These are phyloP conservation scores for Anhinga rufa DNA, from an alignment of 2,113 vertebrate genomes.

Conservation along the genomic window DNA sequence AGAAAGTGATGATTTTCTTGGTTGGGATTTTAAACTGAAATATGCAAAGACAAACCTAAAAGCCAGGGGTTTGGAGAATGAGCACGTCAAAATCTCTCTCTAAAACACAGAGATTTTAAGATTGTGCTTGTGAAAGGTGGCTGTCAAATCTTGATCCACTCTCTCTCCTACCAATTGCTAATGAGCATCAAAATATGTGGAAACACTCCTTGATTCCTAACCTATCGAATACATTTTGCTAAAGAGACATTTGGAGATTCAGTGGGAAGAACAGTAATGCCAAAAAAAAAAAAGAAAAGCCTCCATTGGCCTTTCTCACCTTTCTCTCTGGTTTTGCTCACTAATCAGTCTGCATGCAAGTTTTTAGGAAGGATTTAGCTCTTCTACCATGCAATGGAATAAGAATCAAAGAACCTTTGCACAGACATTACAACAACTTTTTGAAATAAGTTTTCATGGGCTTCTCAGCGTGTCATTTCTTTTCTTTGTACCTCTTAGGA, in stretches of 20 bases:
- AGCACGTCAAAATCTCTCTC: not conserved
- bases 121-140: not conserved
- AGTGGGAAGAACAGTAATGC: not conserved
- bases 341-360: not conserved
- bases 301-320: not conserved
- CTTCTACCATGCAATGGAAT: not conserved
- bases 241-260: not conserved
- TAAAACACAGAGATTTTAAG: conserved; percentile 3
- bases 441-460: not conserved
- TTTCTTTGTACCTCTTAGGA: not conserved
- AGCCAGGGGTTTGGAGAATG: not conserved
- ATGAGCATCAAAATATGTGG: not conserved
- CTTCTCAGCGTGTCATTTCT: not conserved
- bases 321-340: not conserved
- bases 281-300: not conserved
- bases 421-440: not conserved
- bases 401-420: not conserved
- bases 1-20: not conserved
- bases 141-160: not conserved
- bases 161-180: not conserved
- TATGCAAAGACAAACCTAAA: not conserved
- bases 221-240: not conserved
- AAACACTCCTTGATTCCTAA: not conserved
- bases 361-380: not conserved
- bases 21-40: not conserved